Evolutionary conservation across 2,888 invertebrate genomes (phyloP).

Genomic region (Mimas tiliae): DNA sequence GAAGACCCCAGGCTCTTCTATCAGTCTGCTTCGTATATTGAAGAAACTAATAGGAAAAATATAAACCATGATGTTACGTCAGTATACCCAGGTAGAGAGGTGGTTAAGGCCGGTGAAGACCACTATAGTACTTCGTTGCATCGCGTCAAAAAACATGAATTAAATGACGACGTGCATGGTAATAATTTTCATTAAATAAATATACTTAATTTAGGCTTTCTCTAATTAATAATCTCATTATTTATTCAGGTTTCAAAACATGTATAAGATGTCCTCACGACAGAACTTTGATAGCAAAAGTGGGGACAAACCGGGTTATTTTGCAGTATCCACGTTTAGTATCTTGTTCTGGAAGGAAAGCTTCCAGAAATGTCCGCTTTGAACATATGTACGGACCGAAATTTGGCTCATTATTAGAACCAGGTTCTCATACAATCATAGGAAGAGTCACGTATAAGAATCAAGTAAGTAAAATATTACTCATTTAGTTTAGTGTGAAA

Average conservation of each 20-base stretch:
- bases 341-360: slow-evolving; percentile 61
- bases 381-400: slow-evolving; percentile 70
- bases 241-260: slow-evolving; percentile 31
- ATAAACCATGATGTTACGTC: slow-evolving; percentile 63
- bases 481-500: neutral
- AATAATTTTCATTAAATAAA: slow-evolving; percentile 18
- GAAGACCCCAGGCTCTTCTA: slow-evolving; percentile 77
- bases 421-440: slow-evolving; percentile 70
- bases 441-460: slow-evolving; percentile 63
- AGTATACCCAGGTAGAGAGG: slow-evolving; percentile 66
- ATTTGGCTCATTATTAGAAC: slow-evolving; percentile 65
- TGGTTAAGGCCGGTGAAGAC: slow-evolving; percentile 53
- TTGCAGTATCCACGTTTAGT: slow-evolving; percentile 61
- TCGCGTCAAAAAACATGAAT: slow-evolving; percentile 46
- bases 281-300: slow-evolving; percentile 67
- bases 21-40: slow-evolving; percentile 73
- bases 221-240: neutral
- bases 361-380: slow-evolving; percentile 58
- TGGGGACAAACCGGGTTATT: slow-evolving; percentile 62
- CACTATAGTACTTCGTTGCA: slow-evolving; percentile 36
- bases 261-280: slow-evolving; percentile 77
- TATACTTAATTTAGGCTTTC: neutral
- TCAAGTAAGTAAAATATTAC: slow-evolving; percentile 52
- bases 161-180: slow-evolving; percentile 49
- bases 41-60: slow-evolving; percentile 64